Evolutionary conservation across 2,888 invertebrate genomes (phyloP), one percentile per base, ranked within the genome.

Genomic region (Seladonia tumulorum): DNA sequence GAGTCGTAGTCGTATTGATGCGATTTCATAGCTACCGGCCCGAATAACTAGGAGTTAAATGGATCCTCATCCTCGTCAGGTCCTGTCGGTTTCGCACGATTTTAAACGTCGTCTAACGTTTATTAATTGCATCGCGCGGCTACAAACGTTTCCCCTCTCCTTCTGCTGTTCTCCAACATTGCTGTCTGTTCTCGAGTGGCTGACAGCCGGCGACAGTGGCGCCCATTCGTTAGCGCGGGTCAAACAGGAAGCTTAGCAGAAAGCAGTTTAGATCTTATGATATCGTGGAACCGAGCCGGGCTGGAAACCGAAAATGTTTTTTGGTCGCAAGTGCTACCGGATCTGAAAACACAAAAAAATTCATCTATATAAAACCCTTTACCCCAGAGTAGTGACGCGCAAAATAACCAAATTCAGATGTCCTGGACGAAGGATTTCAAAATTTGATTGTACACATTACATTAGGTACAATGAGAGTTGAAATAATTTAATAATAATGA

Each of bases 261-360:
- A 79, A 83, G 35, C 83, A 42, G 39, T 83, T 82, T 75, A 85
- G 84, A 84, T 84, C 83, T 57, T 72, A 79, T 79, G 84, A 83
- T 83, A 84, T 83, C 75, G 57, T 45, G 71, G 29, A 29, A 63
- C 39, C 45, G 70, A 73, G 12, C 45, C 45, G 5, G 25, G 45
- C 35, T 73, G 47, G 57, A 73, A 76, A 68, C 63, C 29, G 63
- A 63, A 63, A 63, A 18, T 18, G 72, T 72, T 47, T 53, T 82
- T 72, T 72, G 0, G 47, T 57, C 75, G 39, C 35, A 45, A 53
- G 73, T n/a, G 45, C 66, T 72, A 14, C 42, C 49, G 25, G 7
- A 47, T 25, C 1, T 3, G 25, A 45, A 47, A 45, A 71, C 16
- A 2, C 16, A 3, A 47, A 25, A 22, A 72, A 72, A 25, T 72